Conservation (phyloP, 2,113 vertebrate genomes). For the Zapornia atra region DNA sequence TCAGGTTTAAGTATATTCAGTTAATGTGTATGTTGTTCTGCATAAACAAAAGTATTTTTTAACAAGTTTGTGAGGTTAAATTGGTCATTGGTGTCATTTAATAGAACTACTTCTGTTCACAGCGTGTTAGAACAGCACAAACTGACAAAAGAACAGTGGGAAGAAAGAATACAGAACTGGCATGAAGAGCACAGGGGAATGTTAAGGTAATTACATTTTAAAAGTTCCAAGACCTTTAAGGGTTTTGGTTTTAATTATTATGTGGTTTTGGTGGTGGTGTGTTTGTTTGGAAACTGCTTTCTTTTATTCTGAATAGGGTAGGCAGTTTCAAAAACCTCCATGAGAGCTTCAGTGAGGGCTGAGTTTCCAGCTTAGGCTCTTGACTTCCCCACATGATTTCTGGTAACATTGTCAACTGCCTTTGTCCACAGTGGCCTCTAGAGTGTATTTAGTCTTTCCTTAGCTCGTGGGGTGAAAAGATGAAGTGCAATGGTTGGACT, state of each 20-base stretch:
- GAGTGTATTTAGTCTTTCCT: not conserved
- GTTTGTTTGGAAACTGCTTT: not conserved
- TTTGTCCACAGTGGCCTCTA: not conserved
- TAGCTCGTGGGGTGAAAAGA: not conserved
- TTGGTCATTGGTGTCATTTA: not conserved
- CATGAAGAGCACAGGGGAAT: constrained; percentile 96
- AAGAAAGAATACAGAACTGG: constrained; percentile 98
- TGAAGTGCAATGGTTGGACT: not conserved
- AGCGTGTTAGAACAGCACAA: constrained; percentile 98
- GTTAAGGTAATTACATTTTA: constrained; percentile 81
- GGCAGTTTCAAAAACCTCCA: not conserved
- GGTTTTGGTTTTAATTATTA: not conserved
- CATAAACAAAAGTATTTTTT: not conserved
- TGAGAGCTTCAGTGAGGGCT: not conserved
- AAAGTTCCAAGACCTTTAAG: not conserved
- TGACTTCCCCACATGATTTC: not conserved
- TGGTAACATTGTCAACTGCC: not conserved
- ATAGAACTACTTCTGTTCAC: constrained; percentile 25
- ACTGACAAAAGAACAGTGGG: constrained; percentile 98
- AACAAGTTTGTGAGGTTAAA: not conserved
- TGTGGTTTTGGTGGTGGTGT: not conserved
- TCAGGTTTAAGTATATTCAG: not conserved
- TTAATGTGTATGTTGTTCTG: not conserved
- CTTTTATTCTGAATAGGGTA: not conserved
- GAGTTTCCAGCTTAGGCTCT: not conserved